Percentiles rank a stretch among this genome's conserved stretches.
Conservation (phyloP, 2,797 vertebrate genomes). For the Podarcis lilfordi region DNA sequence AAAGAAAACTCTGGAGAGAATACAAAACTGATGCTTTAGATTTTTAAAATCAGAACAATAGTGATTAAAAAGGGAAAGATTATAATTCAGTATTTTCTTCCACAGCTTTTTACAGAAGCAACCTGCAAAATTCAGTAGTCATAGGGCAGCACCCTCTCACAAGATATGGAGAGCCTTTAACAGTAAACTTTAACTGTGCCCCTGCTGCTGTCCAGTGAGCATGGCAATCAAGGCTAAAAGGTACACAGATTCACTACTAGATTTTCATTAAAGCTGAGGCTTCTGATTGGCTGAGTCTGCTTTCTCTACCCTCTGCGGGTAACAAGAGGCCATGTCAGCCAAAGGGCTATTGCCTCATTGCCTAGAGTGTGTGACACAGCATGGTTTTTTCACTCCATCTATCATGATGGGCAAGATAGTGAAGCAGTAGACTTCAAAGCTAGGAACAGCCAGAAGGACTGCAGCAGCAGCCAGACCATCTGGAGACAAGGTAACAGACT, state of each 20-base stretch:
- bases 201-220: neutral
- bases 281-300: too few relatives aligned
- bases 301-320: too few relatives aligned
- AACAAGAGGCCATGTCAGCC: too few relatives aligned
- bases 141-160: neutral
- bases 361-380: too few relatives aligned
- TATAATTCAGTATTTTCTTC: neutral
- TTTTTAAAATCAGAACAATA: neutral
- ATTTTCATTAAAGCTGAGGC: neutral
- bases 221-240: neutral
- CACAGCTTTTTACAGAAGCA: neutral
- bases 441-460: too few relatives aligned
- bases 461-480: too few relatives aligned
- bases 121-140: neutral
- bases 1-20: neutral
- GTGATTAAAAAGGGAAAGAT: neutral
- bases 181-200: neutral
- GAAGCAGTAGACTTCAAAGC: too few relatives aligned
- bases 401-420: too few relatives aligned
- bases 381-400: too few relatives aligned
- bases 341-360: too few relatives aligned
- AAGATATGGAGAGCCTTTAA: neutral
- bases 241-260: neutral
- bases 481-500: too few relatives aligned
- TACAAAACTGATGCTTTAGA: neutral